These are phyloP conservation scores for Syndactyla subalaris DNA, from an alignment of 2,797 vertebrate genomes.

Conservation along the genomic window DNA sequence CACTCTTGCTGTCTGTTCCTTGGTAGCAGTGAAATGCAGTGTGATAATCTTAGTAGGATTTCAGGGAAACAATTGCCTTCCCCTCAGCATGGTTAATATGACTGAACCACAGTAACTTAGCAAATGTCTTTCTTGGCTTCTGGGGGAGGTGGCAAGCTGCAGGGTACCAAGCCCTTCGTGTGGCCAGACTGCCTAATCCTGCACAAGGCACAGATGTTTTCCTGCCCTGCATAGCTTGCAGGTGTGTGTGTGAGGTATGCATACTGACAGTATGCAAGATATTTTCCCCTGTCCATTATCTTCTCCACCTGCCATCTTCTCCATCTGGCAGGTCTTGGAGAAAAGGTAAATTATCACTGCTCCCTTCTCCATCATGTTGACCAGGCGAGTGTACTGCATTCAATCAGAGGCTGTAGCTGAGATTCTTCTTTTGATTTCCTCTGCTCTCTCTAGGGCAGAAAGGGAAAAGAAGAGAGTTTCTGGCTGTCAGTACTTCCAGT, in stretches of 20 bases:
- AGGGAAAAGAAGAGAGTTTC: background rate
- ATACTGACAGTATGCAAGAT: background rate
- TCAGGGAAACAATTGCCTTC: background rate
- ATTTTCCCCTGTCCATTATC: background rate
- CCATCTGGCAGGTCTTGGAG: background rate
- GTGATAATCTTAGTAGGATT: slow-evolving; percentile 15
- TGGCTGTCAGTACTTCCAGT: background rate
- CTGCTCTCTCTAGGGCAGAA: background rate
- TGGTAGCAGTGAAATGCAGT: background rate
- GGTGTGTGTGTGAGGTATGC: background rate
- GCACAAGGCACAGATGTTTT: rapidly evolving
- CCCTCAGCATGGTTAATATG: background rate
- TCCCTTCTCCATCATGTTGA: rapidly evolving
- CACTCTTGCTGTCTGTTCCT: background rate
- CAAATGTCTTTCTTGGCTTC: background rate
- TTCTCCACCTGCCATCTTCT: background rate
- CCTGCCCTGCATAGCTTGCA: background rate
- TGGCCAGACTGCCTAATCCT: background rate
- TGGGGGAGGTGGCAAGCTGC: background rate
- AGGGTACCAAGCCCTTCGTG: background rate
- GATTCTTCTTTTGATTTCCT: background rate
- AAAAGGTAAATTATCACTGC: background rate
- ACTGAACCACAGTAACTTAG: background rate
- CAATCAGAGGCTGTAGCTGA: background rate
- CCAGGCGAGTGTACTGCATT: background rate